Evolutionary conservation across 2,797 vertebrate species (phyloP).

Genomic region (Pterois miles): DNA sequence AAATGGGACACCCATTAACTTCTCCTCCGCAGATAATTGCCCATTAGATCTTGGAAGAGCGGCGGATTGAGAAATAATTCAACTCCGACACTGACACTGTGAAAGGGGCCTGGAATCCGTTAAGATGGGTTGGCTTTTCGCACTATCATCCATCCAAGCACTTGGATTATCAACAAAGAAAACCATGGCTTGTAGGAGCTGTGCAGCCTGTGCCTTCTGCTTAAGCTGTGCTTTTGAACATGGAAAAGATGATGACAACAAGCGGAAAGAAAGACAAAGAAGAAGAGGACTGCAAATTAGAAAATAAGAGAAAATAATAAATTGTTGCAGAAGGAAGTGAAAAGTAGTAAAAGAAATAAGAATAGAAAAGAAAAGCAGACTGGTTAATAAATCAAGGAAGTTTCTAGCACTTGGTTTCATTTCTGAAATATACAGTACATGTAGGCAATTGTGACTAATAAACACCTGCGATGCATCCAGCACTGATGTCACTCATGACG

Average conservation of each 20-base stretch:
- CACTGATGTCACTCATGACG: conserved; percentile 49
- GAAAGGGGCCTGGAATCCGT: conserved; percentile 73
- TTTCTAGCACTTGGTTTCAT: neutral
- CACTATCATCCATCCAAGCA: conserved; percentile 65
- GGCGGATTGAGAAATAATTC: conserved; percentile 75
- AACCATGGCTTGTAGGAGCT: conserved; percentile 58
- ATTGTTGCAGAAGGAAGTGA: conserved; percentile 3
- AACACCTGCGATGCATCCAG: neutral
- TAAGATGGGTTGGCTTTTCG: conserved; percentile 65
- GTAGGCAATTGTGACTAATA: conserved; percentile 45
- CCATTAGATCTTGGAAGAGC: conserved; percentile 77
- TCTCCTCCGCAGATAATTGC: conserved; percentile 77
- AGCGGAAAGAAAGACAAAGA: conserved; percentile 18
- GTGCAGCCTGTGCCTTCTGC: conserved; percentile 46
- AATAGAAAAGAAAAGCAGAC: neutral
- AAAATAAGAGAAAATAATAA: conserved; percentile 33
- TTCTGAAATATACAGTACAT: conserved; percentile 23
- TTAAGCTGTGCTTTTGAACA: conserved; percentile 61
- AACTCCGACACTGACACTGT: conserved; percentile 68
- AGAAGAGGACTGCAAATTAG: conserved; percentile 36
- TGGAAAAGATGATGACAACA: conserved; percentile 67
- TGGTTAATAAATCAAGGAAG: neutral
- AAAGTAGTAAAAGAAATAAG: conserved; percentile 22
- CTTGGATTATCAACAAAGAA: conserved; percentile 76
- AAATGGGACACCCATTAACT: conserved; percentile 81